These are phyloP conservation scores for Amblyopsis hoosieri DNA, from an alignment of 2,797 vertebrate species.

Conservation along the genomic window DNA sequence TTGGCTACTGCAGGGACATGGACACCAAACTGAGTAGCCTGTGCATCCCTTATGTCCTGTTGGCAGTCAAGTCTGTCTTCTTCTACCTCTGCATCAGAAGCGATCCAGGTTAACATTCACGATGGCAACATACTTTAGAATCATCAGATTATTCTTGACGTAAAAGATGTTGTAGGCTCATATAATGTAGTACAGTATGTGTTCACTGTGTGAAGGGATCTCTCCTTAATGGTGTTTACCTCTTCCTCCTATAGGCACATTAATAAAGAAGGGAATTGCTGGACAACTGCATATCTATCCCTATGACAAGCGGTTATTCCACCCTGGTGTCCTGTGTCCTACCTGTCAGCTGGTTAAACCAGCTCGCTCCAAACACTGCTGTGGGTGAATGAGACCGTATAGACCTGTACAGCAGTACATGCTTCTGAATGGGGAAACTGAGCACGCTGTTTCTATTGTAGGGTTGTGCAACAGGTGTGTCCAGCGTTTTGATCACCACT, in stretches of 20 bases:
- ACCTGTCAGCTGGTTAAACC: conserved; percentile 87
- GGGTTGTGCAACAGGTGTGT: conserved; percentile 88
- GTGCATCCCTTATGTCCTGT: conserved; percentile 86
- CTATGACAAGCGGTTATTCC: conserved; percentile 86
- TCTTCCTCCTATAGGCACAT: conserved; percentile 71
- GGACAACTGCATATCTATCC: conserved; percentile 78
- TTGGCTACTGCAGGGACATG: conserved; percentile 88
- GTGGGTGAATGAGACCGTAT: conserved; percentile 72
- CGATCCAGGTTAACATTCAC: conserved; percentile 82
- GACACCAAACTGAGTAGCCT: conserved; percentile 77
- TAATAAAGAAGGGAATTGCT: conserved; percentile 82
- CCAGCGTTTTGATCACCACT: conserved; percentile 96
- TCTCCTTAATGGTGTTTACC: neutral
- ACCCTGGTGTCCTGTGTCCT: conserved; percentile 76
- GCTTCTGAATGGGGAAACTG: neutral
- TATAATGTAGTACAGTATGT: too few relatives aligned
- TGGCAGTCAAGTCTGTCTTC: conserved; percentile 79
- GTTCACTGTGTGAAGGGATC: too few relatives aligned
- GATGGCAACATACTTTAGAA: neutral
- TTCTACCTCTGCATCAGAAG: conserved; percentile 85
- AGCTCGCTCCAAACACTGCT: conserved; percentile 94
- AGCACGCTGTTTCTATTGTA: conserved; percentile 47
- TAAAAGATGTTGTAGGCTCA: neutral
- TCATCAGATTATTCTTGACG: neutral
- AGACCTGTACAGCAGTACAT: neutral